Conservation (phyloP, 2,888 invertebrate genomes). For the Lithophane socia region DNA sequence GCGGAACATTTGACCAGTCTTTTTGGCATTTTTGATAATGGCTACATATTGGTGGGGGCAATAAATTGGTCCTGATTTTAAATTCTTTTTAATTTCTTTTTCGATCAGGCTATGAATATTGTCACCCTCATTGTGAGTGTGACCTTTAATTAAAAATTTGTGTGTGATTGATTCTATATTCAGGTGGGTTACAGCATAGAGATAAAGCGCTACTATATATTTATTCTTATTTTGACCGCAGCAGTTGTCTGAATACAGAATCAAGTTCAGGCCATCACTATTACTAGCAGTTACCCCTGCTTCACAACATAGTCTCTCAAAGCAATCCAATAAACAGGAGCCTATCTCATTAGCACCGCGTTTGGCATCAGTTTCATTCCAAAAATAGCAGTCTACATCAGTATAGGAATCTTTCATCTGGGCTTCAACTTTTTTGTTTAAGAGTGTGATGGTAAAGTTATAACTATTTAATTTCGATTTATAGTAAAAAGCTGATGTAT, state of each 20-base stretch:
- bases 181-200: too few relatives aligned
- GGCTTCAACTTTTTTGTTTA: slow-evolving; percentile 20
- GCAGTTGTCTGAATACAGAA: too few relatives aligned
- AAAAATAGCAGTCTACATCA: slow-evolving; percentile 9
- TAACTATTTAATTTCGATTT: slow-evolving; percentile 24
- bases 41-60: slow-evolving; percentile 26
- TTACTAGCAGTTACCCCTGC: too few relatives aligned
- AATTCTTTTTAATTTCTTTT: slow-evolving; percentile 21
- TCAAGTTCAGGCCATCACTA: too few relatives aligned
- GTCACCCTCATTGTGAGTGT: slow-evolving; percentile 34
- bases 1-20: slow-evolving; percentile 12
- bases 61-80: slow-evolving; percentile 40
- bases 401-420: slow-evolving; percentile 6
- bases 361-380: slow-evolving; percentile 9
- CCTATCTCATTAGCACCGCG: too few relatives aligned
- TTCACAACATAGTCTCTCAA: too few relatives aligned
- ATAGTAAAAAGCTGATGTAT: slow-evolving; percentile 14
- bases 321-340: too few relatives aligned
- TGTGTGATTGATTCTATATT: slow-evolving; percentile 14
- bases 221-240: too few relatives aligned
- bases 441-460: neutral
- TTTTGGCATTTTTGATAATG: slow-evolving; percentile 27
- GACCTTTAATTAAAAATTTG: slow-evolving; percentile 32
- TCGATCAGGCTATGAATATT: slow-evolving; percentile 30
- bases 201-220: too few relatives aligned